phyloP scores from a whole-genome alignment of 2,113 vertebrate genomes.

The Thymallus thymallus region DNA sequence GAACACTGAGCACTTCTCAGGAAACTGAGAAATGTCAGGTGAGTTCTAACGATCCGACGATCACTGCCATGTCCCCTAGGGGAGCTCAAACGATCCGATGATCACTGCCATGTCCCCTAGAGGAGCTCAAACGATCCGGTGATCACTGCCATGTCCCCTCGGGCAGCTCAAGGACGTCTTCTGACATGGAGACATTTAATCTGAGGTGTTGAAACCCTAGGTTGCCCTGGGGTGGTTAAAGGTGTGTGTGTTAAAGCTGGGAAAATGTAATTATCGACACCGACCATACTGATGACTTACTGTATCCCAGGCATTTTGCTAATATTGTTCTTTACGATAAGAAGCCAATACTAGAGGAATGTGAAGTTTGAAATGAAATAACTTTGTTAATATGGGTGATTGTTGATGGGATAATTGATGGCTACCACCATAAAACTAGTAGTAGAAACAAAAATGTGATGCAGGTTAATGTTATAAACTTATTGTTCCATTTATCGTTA shows the following conservation, averaged over 20 bases:
- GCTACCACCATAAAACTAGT: too few species aligned
- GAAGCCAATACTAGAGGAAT: too few species aligned
- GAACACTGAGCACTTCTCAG: constrained; percentile 32
- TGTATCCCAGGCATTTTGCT: too few species aligned
- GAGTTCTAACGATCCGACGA: constrained; percentile 46
- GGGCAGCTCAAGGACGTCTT: constrained; percentile 27
- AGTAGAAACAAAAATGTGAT: too few species aligned
- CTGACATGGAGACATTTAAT: constrained; percentile 56
- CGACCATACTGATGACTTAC: too few species aligned
- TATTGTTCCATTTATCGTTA: too few species aligned
- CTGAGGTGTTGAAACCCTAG: constrained; percentile 54
- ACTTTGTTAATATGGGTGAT: too few species aligned
- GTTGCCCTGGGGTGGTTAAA: constrained; percentile 14
- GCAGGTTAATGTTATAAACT: too few species aligned
- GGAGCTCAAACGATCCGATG: constrained; percentile 31
- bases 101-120: constrained; percentile 27
- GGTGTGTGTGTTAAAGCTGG: not conserved
- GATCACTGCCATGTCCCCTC: constrained; percentile 27
- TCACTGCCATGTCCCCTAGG: constrained; percentile 26
- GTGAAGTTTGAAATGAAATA: too few species aligned
- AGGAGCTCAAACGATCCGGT: constrained; percentile 30
- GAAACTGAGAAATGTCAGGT: constrained; percentile 53
- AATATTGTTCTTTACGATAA: too few species aligned
- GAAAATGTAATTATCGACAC: too few species aligned
- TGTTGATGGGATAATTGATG: too few species aligned